Base-by-base conservation (phyloP, 2,888 invertebrate species). In the Ophioninae sp. region DNA sequence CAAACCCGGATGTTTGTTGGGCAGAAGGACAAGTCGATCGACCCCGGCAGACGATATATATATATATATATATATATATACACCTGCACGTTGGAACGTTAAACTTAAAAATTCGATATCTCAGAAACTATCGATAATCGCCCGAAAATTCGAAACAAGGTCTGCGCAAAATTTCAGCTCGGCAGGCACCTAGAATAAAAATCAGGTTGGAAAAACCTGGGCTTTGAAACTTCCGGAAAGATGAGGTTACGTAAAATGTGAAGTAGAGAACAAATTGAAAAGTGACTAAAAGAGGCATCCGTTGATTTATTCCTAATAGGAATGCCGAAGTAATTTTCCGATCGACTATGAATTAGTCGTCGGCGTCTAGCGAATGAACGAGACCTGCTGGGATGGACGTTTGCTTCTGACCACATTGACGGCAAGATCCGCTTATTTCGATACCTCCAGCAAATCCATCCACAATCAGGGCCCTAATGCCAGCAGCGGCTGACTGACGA, bases 351-450 rank as follows among this genome's bases (percentile, higher is more conserved):
- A 30, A 30, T 30, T 30, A 30, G 30, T 30, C 3, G 1, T 30
- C 30, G 30, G 30, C 3, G 3, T 1, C 30, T 30, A 3, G 30
- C 3, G 30, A 30, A 30, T 30, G 65, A 73, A 69, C 78, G 74
- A 78, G 76, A 77, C 73, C 77, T 56, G 65, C 70, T 56, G 69
- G 59, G n/a, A 73, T 50, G 75, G 57, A 72, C 72, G 62, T 57
- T 57, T 79, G 65, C 69, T 41, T 6, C 68, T 41, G 81, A 75
- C 74, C 56, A 69, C 74, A 67, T 59, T 59, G 65, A 62, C 59
- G 50, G 61, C 74, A 37, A 57, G 77, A 41, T 65, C 59, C 64
- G 78, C 64, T 65, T 69, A 50, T 65, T 56, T 67, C 59, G 77
- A 69, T 78, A 64, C 56, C 61, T 10, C 41, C 41, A 74, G 74